A percentile compares a stretch with the other conserved stretches of the same genome.
phyloP scores from a whole-genome alignment of 2,888 invertebrate genomes.

The Aleiodes alternator region DNA sequence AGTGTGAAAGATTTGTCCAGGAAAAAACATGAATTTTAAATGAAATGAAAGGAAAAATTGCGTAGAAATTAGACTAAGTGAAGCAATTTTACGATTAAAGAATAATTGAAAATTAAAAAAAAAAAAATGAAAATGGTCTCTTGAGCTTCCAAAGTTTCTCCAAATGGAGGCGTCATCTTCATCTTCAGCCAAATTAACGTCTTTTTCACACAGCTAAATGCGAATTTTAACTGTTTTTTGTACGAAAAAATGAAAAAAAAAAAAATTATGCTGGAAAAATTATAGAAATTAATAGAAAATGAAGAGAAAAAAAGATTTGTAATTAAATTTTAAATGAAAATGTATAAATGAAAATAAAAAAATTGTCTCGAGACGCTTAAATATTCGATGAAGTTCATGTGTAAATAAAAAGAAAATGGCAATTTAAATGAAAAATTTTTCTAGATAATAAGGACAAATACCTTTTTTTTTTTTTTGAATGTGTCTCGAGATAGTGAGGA shows the following conservation, averaged over 20 bases:
- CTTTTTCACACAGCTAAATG: background rate
- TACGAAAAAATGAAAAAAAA: conserved; percentile 53
- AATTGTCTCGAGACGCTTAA: conserved; percentile 42
- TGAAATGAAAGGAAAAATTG: conserved; percentile 55
- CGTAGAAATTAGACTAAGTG: conserved; percentile 62
- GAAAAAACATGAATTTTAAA: conserved; percentile 35
- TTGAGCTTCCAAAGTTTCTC: conserved; percentile 33
- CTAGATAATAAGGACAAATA: conserved; percentile 4
- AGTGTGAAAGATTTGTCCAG: conserved; percentile 32
- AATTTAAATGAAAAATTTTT: conserved; percentile 20
- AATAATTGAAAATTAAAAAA: conserved; percentile 2
- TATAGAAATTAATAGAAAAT: conserved; percentile 19
- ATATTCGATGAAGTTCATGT: conserved; percentile 8
- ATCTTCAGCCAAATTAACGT: conserved; percentile 28
- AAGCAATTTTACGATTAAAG: conserved; percentile 21
- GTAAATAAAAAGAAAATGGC: conserved; percentile 25
- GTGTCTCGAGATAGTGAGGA: conserved; percentile 26
- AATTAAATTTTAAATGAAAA: background rate
- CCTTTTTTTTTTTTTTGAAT: background rate
- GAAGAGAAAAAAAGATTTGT: conserved; percentile 52
- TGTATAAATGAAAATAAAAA: conserved; percentile 24
- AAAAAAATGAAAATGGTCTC: conserved; percentile 27
- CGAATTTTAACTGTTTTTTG: conserved; percentile 9
- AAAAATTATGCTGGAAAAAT: background rate
- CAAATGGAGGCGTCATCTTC: conserved; percentile 35